These are phyloP conservation scores for Rhea pennata DNA, from an alignment of 2,113 vertebrate species.

Conservation along the genomic window DNA sequence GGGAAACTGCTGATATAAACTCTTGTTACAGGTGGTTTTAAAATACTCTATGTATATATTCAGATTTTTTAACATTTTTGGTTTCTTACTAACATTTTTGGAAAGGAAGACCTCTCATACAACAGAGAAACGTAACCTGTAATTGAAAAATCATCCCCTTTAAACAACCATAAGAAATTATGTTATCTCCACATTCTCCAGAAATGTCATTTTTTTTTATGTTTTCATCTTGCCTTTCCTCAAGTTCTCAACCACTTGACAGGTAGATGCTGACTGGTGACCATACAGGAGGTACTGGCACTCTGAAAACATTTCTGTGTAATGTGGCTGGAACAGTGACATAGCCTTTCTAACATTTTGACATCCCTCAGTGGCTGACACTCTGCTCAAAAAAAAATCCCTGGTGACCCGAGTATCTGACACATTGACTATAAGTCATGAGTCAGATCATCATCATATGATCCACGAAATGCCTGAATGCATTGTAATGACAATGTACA, in stretches of 20 bases:
- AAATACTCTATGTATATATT: background rate
- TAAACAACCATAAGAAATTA: background rate
- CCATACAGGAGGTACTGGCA: background rate
- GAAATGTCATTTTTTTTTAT: background rate
- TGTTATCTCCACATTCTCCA: background rate
- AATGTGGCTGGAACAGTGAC: conserved; percentile 22
- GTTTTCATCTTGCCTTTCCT: background rate
- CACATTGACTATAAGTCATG: conserved; percentile 25
- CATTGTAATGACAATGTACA: background rate
- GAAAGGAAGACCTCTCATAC: background rate
- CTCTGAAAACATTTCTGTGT: conserved; percentile 44
- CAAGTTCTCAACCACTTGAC: background rate
- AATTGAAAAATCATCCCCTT: background rate
- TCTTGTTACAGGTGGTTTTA: background rate
- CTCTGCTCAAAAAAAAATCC: conserved; percentile 19
- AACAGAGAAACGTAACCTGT: background rate
- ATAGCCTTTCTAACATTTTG: conserved; percentile 45
- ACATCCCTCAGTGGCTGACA: conserved; percentile 54
- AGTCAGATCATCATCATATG: conserved; percentile 40
- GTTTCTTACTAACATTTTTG: background rate
- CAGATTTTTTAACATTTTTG: background rate
- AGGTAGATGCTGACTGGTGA: conserved; percentile 3
- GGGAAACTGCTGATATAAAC: background rate
- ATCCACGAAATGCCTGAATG: background rate
- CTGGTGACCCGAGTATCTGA: background rate